phyloP scores from a whole-genome alignment of 2,797 vertebrate species.

The Threskiornis aethiopicus region DNA sequence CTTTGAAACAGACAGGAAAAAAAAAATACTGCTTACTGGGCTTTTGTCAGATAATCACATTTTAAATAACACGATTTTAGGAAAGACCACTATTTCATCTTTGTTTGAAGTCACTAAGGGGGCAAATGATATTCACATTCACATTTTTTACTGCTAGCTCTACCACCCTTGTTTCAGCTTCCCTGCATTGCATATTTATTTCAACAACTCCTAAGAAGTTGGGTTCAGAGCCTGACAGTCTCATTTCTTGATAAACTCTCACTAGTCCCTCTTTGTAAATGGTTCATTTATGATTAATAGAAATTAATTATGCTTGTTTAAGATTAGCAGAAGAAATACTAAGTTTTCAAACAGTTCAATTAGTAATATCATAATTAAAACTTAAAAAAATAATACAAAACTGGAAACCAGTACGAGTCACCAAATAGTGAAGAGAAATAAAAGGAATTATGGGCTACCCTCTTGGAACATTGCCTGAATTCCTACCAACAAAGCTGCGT shows the following conservation, averaged over 20 bases:
- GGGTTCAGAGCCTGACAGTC: background rate
- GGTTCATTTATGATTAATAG: background rate
- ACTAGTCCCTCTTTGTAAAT: background rate
- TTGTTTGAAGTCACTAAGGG: background rate
- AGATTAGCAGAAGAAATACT: background rate
- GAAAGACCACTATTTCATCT: background rate
- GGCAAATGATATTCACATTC: background rate
- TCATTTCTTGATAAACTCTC: background rate
- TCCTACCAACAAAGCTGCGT: background rate
- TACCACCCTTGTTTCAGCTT: background rate
- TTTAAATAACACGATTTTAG: background rate
- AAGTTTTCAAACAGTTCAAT: background rate
- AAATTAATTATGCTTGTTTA: background rate
- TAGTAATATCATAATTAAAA: background rate
- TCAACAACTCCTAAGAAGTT: background rate
- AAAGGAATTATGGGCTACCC: background rate
- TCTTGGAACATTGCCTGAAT: background rate
- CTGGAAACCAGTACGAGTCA: background rate
- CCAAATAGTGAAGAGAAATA: background rate
- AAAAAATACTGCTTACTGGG: background rate
- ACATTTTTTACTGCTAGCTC: background rate
- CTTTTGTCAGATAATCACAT: background rate
- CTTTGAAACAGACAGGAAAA: background rate
- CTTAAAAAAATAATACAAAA: rapidly evolving
- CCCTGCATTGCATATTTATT: background rate